Percentiles rank a stretch among this genome's conserved stretches.
Conservation (phyloP, 2,113 vertebrate species). For the Physeter macrocephalus region DNA sequence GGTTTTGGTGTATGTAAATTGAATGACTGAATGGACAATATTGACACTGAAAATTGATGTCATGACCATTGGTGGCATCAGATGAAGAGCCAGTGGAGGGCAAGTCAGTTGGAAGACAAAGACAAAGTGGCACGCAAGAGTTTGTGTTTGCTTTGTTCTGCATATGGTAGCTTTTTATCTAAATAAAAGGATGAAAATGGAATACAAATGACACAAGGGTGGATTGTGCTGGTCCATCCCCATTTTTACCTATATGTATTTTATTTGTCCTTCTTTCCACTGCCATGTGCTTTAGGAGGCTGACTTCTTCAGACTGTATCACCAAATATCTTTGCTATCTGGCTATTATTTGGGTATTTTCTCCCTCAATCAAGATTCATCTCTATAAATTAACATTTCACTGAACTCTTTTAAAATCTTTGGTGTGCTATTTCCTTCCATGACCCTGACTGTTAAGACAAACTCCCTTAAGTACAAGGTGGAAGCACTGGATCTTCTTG, state of each 20-base stretch:
- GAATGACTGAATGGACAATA: not conserved
- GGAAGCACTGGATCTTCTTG: not conserved
- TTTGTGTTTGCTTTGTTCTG: not conserved
- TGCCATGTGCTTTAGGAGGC: not conserved
- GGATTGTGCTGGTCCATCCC: accelerated
- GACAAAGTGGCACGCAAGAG: not conserved
- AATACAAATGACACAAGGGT: not conserved
- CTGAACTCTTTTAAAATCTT: not conserved
- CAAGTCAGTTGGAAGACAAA: not conserved
- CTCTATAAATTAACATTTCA: not conserved
- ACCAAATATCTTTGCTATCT: not conserved
- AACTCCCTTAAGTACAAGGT: not conserved
- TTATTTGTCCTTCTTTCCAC: not conserved
- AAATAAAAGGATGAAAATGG: not conserved
- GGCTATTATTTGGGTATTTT: not conserved
- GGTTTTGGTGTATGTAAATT: not conserved
- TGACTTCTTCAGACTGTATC: not conserved
- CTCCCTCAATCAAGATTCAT: not conserved
- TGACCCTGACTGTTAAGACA: not conserved
- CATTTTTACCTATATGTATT: not conserved
- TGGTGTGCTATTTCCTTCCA: not conserved
- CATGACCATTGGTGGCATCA: not conserved
- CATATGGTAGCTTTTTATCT: not conserved
- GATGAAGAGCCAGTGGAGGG: not conserved
- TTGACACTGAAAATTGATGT: not conserved